Evolutionary conservation across 2,888 invertebrate species (phyloP), one percentile per base, ranked within the genome.

Genomic region (Ichneumoninae sp.): DNA sequence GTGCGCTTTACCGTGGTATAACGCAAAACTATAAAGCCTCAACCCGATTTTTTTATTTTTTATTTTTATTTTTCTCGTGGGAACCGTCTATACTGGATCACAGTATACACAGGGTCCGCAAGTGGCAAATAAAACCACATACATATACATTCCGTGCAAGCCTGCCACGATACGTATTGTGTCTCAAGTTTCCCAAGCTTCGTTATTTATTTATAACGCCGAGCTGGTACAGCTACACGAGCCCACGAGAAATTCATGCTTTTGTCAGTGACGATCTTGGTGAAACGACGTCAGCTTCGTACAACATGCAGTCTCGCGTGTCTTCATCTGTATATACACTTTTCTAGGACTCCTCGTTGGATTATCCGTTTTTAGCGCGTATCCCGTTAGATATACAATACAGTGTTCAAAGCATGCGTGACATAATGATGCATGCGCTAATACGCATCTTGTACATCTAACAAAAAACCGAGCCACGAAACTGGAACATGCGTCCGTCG

Each of bases 191-290:
- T 83, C 83, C 73, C 44, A 63, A 52, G 69, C 60, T 76, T 83
- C 78, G 73, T 74, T 63, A 74, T 74, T 83, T 83, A 78, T 83
- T 78, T 78, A 74, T 83, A 83, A 73, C 82, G 36, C 70, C n/a
- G 54, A 76, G 54, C 73, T 68, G 60, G 66, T 54, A 16, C 13
- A 50, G n/a, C 47, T 30, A 30, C 5, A 19, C n/a, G 36, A 19
- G 57, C 33, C 26, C 7, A 33, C 33, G 63, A 63, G 63, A 33
- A 33, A 30, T 54, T 13, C 52, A 54, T 54, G 52, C 52, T 54
- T 19, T 54, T 30, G 63, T 63, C 63, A 30, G 63, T n/a, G 63
- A 57, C 57, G 54, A 36, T 54, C 36, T 54, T n/a, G 26, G 69
- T 10, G 57, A 57, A 57, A 57, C 57, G 57, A 26, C 57, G 10